Evolutionary conservation across 2,113 vertebrate species (phyloP).

Genomic region (Nymphicus hollandicus): DNA sequence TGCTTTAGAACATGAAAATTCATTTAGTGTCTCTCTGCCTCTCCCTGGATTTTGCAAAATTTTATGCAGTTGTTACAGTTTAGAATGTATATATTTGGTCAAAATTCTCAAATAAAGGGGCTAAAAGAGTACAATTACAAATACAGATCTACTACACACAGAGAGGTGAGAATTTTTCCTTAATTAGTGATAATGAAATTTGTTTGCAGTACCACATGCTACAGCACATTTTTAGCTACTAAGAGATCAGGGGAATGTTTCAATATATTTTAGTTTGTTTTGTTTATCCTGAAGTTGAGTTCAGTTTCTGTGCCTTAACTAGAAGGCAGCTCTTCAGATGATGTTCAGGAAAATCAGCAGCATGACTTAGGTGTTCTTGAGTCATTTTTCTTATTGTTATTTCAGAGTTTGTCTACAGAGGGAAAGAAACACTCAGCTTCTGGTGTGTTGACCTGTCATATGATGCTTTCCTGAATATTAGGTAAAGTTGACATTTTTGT

Average conservation of each 20-base stretch:
- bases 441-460: background rate
- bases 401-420: background rate
- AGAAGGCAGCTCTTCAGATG: background rate
- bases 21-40: background rate
- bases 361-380: background rate
- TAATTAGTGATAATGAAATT: background rate
- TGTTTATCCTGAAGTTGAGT: background rate
- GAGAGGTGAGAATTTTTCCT: background rate
- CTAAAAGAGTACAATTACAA: background rate
- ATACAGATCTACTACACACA: background rate
- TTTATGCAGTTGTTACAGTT: background rate
- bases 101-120: background rate
- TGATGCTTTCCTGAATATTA: background rate
- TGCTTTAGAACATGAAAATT: background rate
- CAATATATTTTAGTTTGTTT: background rate
- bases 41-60: background rate
- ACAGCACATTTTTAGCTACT: background rate
- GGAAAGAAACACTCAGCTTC: background rate
- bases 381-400: background rate
- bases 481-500: background rate
- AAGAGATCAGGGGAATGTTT: background rate
- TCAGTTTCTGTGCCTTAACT: background rate
- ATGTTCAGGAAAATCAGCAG: background rate
- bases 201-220: background rate
- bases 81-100: background rate